Evolutionary conservation across 2,113 vertebrate genomes (phyloP), one percentile per base, ranked within the genome.

Genomic region (Balaeniceps rex): DNA sequence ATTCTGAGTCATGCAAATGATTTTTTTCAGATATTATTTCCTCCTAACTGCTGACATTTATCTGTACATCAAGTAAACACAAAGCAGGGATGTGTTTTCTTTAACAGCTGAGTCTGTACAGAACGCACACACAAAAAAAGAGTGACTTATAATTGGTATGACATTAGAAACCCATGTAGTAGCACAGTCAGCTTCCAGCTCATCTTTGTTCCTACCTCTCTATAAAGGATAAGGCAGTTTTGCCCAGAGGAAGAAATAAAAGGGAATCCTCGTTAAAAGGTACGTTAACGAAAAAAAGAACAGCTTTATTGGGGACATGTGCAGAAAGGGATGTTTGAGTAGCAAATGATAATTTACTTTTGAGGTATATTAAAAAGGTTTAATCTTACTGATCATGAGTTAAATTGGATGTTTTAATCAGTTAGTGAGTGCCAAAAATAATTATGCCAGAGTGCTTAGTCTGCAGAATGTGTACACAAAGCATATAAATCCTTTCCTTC

Each of bases 361-460:
- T 98, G 98, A 99, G 98, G 98, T 99, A 97, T 98, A 97, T 98
- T 98, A 98, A 98, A 98, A 98, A 99, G 97, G 98, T 98, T 98
- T 99, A 99, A 99, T 99, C 99, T 99, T 98, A 98, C 98, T 98
- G 98, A 98, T 98, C 98, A 98, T 98, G 98, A 99, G 98, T 98
- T 99, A 98, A 99, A 99, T 99, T 98, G 98, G 98, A 98, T 99
- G 97, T 99, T 99, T 98, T 98, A 98, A 98, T 98, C 98, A 98
- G 98, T 97, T 98, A 97, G 97, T 83, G 93, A 99, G 97, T 98
- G 98, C 98, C 98, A 99, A 98, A 99, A 99, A 99, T 99, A 99
- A 99, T 99, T 99, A 99, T 98, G 98, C 98, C 98, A 96, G 98
- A 99, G 98, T 98, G 98, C 99, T 99, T 99, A 99, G 98, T 99